A percentile compares a stretch with the other conserved stretches of the same genome.
Conservation (phyloP, 1,140 invertebrate genomes). For the Diabrotica undecimpunctata region DNA sequence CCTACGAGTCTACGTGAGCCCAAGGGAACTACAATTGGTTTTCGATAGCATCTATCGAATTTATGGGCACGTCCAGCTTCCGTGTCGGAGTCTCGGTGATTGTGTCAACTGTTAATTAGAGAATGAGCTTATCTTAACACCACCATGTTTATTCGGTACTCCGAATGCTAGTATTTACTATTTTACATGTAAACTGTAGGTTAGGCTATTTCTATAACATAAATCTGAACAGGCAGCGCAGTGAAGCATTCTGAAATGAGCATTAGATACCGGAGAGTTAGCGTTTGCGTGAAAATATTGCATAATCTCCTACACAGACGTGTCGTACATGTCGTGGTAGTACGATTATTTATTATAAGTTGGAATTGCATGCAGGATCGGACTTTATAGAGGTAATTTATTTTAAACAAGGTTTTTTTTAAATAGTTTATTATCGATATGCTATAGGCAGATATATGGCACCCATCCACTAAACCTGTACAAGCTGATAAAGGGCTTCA, state of each 20-base stretch:
- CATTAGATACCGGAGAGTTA: background rate
- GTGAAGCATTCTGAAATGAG: background rate
- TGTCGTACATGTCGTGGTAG: background rate
- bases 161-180: background rate
- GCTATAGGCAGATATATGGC: too few relatives aligned
- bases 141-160: background rate
- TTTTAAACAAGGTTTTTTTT: too few relatives aligned
- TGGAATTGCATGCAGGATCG: background rate
- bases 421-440: too few relatives aligned
- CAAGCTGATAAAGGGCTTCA: too few relatives aligned
- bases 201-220: background rate
- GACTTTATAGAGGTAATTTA: background rate
- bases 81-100: background rate
- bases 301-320: background rate
- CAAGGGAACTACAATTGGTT: background rate
- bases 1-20: background rate
- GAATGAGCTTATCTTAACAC: constrained; percentile 2
- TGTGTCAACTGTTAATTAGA: constrained; percentile 2
- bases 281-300: background rate
- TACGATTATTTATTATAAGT: background rate
- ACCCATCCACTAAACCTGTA: too few relatives aligned
- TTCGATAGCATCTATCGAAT: background rate
- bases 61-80: background rate
- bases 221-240: background rate
- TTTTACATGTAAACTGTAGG: background rate